Evolutionary conservation across 2,113 vertebrate genomes (phyloP).

Genomic region (Nibea coibor): DNA sequence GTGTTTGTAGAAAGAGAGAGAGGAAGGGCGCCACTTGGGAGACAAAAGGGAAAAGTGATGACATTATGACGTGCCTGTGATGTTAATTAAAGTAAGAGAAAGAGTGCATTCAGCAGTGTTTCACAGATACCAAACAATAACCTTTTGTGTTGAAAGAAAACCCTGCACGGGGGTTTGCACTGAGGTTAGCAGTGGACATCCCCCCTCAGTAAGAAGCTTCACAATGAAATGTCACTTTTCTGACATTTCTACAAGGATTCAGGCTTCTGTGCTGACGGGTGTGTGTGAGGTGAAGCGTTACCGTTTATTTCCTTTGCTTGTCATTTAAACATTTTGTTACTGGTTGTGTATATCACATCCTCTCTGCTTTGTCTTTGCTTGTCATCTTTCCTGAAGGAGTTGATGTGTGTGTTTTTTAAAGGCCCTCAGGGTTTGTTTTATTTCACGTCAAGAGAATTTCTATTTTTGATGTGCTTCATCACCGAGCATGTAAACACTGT

Average conservation of each 20-base stretch:
- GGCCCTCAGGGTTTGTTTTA: constrained; percentile 61
- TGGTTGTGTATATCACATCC: constrained; percentile 41
- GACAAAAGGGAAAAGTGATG: constrained; percentile 83
- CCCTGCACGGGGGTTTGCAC: constrained; percentile 11
- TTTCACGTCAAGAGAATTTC: constrained; percentile 53
- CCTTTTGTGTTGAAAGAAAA: constrained; percentile 43
- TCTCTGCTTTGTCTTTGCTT: constrained; percentile 49
- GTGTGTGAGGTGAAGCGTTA: constrained; percentile 37
- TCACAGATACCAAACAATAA: constrained; percentile 51
- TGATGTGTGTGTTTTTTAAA: constrained; percentile 35
- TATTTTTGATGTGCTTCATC: constrained; percentile 52
- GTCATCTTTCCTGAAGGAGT: constrained; percentile 59
- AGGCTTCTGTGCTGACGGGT: constrained; percentile 10
- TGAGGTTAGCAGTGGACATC: constrained; percentile 25
- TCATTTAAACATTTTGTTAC: constrained; percentile 57
- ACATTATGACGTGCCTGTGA: constrained; percentile 86
- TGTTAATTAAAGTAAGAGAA: constrained; percentile 91
- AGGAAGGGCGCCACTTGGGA: constrained; percentile 40
- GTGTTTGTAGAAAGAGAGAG: constrained; percentile 8
- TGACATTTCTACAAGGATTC: constrained; percentile 23
- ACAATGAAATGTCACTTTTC: constrained; percentile 53
- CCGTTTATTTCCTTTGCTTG: constrained; percentile 42
- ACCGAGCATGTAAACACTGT: constrained; percentile 57
- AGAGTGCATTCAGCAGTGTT: constrained; percentile 83
- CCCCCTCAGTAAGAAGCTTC: constrained; percentile 15